Conservation (phyloP, 2,113 vertebrate genomes). For the Sinocyclocheilus maitianheensis region DNA sequence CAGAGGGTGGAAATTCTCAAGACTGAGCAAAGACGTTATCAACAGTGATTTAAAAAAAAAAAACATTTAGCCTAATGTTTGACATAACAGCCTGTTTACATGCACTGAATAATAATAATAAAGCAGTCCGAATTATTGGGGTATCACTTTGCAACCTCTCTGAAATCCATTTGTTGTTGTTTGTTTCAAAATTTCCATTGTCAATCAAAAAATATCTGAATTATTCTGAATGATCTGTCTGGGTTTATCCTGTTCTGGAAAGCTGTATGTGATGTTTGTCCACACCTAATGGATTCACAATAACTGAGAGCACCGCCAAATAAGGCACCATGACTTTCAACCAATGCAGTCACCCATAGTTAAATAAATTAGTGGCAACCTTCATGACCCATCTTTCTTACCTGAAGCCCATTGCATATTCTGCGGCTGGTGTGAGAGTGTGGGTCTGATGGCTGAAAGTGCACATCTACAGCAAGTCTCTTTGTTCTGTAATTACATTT, state of each 20-base stretch:
- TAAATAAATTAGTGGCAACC: conserved; percentile 46
- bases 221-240: neutral
- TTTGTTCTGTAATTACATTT: conserved; percentile 78
- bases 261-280: conserved; percentile 1
- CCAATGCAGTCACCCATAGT: conserved; percentile 39
- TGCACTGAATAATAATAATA: neutral
- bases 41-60: neutral
- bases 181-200: neutral
- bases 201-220: neutral
- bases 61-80: neutral
- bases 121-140: neutral
- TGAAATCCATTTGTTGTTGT: neutral
- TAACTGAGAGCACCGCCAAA: neutral
- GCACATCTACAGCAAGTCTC: conserved; percentile 68
- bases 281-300: conserved; percentile 33
- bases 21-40: neutral
- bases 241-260: neutral
- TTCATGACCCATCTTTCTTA: conserved; percentile 37
- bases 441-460: conserved; percentile 31
- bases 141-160: neutral
- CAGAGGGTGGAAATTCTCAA: neutral
- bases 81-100: neutral
- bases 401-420: conserved; percentile 38
- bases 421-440: conserved; percentile 20
- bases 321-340: conserved; percentile 33